Base-by-base conservation (phyloP, 2,888 invertebrate genomes). In the Danaus chrysippus region DNA sequence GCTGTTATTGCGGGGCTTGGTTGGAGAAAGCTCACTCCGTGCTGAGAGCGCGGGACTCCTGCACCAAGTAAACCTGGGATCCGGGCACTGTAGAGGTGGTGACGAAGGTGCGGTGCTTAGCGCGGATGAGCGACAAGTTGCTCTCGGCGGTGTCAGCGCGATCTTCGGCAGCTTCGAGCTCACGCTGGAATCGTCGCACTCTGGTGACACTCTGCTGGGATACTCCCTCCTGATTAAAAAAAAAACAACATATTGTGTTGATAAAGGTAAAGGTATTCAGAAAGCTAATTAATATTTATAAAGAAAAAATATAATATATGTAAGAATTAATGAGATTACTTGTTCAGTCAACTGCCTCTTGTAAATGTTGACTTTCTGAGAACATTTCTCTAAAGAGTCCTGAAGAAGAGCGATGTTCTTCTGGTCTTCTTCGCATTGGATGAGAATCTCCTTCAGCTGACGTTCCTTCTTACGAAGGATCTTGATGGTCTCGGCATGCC, bases 381-480 rank as follows among this genome's bases (percentile, higher is more conserved):
- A 92, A 79, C 95, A 90, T 91, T 97, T 97, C 87, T 98, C 97
- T 77, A 97, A 92, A 58, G 95, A 92, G 86, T 98, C 98, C 88
- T 98, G 97, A 75, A 98, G 94, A 78, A 99, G 93, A 72, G 94
- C 91, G 79, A 98, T 96, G 92, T 97, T 98, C 95, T 98, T 98
- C 91, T 98, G 96, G 91, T 99, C 98, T 87, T 99, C 98, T 89
- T 98, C 98, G 81, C 96, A 96, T 87, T 97, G 97, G 77, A 98
- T 95, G 92, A 98, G 94, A 71, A 98, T 95, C 90, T 98, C 98
- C 93, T 99, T 98, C 82, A 98, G 95, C 80, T 95, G 94, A 80
- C 98, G 97, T 86, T 99, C 98, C 95, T 99, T 99, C 94, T 99
- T 99, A 91, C 98, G 96, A 82, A 98, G 93, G 86, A 98, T 97